These are phyloP conservation scores for Hoplodrina blanda DNA, from an alignment of 2,888 invertebrate genomes.

Conservation along the genomic window DNA sequence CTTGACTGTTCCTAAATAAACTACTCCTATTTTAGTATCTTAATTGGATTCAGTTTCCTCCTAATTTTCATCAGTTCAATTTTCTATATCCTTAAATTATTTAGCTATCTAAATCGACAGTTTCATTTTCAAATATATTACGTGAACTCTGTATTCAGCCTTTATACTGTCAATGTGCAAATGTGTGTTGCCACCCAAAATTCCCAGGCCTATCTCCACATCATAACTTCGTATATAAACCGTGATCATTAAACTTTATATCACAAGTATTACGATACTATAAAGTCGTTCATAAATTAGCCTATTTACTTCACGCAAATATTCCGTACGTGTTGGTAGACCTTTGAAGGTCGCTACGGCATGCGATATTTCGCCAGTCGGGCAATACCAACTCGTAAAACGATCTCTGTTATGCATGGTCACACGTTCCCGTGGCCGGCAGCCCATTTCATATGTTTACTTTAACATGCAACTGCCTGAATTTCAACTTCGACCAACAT, in stretches of 20 bases:
- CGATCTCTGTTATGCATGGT: conserved; percentile 65
- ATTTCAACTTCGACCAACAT: conserved; percentile 57
- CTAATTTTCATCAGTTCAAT: background rate
- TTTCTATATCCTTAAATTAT: background rate
- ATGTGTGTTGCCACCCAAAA: conserved; percentile 29
- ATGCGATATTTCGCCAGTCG: conserved; percentile 53
- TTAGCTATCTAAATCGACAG: background rate
- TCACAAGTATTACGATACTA: conserved; percentile 54
- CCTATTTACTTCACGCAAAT: conserved; percentile 47
- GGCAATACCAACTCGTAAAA: conserved; percentile 50
- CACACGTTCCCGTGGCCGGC: conserved; percentile 59
- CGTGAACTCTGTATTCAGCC: conserved; percentile 23
- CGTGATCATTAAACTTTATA: conserved; percentile 54
- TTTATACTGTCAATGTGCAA: conserved; percentile 29
- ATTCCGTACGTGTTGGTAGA: conserved; percentile 31
- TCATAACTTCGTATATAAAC: conserved; percentile 45
- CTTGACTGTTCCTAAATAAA: background rate
- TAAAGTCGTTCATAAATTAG: conserved; percentile 57
- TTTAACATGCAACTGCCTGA: conserved; percentile 63
- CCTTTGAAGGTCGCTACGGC: conserved; percentile 39
- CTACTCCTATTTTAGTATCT: background rate
- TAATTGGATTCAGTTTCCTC: background rate
- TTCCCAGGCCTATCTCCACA: conserved; percentile 29
- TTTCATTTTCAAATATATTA: conserved; percentile 12
- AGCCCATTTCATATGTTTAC: conserved; percentile 60